These are phyloP conservation scores for Sebastes kiyomatsui DNA, from an alignment of 2,797 vertebrate genomes.

Conservation along the genomic window DNA sequence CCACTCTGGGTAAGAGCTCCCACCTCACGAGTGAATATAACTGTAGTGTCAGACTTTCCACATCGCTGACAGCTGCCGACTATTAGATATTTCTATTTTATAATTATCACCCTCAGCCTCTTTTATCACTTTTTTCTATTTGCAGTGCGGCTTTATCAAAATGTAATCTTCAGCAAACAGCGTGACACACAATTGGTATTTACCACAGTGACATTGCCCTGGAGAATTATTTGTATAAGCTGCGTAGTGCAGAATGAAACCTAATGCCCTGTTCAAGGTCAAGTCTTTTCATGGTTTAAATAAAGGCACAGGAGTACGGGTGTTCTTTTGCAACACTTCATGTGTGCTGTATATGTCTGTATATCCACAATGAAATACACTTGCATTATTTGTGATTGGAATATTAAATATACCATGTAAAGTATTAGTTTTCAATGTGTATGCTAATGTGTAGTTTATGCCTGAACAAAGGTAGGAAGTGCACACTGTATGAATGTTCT, in stretches of 20 bases:
- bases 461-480: conserved; percentile 35
- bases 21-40: conserved; percentile 2
- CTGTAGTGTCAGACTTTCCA: not conserved
- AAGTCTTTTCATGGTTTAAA: not conserved
- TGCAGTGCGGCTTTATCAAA: not conserved
- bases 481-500: conserved; percentile 5
- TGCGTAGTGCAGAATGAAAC: not conserved
- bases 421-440: not conserved
- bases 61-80: not conserved
- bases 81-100: not conserved
- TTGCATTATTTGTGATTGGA: not conserved
- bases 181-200: not conserved
- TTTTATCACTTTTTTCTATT: not conserved
- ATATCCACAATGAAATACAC: not conserved
- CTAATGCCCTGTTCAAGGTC: not conserved
- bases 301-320: not conserved
- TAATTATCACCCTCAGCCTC: not conserved
- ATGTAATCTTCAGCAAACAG: not conserved
- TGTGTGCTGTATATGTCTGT: not conserved
- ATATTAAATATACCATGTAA: not conserved
- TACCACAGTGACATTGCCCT: not conserved
- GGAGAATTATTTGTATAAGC: not conserved
- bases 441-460: not conserved
- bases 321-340: not conserved
- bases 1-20: conserved; percentile 19